Base-by-base conservation (phyloP, 2,888 invertebrate genomes). In the Onthophagus sagittarius region DNA sequence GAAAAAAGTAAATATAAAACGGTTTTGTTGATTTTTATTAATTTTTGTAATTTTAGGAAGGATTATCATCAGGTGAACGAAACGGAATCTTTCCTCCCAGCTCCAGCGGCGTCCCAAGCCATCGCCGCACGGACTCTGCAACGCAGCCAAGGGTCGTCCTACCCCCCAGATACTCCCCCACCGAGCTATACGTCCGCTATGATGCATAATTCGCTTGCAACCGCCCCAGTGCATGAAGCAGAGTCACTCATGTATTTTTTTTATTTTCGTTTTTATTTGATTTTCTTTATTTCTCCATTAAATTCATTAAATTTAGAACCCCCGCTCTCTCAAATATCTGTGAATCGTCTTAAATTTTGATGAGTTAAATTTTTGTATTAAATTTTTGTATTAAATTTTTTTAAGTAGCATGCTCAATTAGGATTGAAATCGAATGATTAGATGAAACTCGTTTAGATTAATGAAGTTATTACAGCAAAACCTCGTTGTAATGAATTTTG, bases 31-130 rank as follows among this genome's bases (percentile, higher is more conserved):
- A 64, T n/a, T 14, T 33, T 62, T 14, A 69, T 69, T 65, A 2
- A 53, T 15, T 23, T 15, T 71, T 39, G 15, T 76, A 78, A 80
- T 87, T 87, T 15, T 87, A 93, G 93, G 85, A 91, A 92, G 78
- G 91, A 92, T 83, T 94, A 93, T 81, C 91, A 92, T 75, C 94
- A 94, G 84, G 92, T 93, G 78, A 95, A 95, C 85, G 95, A 95
- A 84, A 93, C 94, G 76, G 95, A 93, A 77, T 93, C 93, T 75
- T 93, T 93, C 87, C 87, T 94, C 79, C 92, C 93, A 70, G 85
- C 90, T 77, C 84, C 88, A 78, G 86, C 89, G 78, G 89, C 81
- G 84, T 89, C 86, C 75, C 90, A 89, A 82, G 89, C 89, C 78
- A 89, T 89, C 79, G 90, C 89, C 78, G 89, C 89, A 73, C 85